phyloP scores from a whole-genome alignment of 2,113 vertebrate species.

The Petrocephalus zakoni region DNA sequence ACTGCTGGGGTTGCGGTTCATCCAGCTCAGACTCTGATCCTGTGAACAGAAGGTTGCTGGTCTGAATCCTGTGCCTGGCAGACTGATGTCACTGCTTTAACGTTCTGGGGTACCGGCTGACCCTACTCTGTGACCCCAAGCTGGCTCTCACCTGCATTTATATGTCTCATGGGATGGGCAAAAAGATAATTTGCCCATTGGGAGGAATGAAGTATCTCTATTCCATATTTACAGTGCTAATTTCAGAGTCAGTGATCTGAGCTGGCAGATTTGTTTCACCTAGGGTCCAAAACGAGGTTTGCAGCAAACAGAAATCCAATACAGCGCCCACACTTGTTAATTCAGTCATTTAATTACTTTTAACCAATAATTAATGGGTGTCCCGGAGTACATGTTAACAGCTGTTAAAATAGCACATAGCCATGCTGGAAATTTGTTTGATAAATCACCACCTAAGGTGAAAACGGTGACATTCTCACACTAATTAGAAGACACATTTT shows the following conservation, averaged over 20 bases:
- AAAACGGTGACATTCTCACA: background rate
- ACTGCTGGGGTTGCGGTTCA: background rate
- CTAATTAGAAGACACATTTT: background rate
- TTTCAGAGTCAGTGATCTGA: background rate
- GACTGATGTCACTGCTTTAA: background rate
- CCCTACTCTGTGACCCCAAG: background rate
- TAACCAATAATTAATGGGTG: constrained; percentile 2
- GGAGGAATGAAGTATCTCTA: background rate
- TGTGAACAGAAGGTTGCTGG: background rate
- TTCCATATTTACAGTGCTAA: background rate
- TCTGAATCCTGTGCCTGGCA: background rate
- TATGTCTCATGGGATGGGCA: background rate
- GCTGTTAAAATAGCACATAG: background rate
- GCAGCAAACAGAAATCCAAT: background rate
- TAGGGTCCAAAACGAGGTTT: background rate
- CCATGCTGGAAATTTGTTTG: background rate
- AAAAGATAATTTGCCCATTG: background rate
- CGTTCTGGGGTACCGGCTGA: background rate
- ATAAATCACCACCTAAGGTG: background rate
- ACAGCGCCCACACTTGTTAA: background rate
- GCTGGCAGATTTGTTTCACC: background rate
- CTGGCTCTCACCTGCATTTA: background rate
- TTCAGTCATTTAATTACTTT: background rate
- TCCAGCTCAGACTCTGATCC: background rate
- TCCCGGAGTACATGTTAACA: background rate